phyloP scores from a whole-genome alignment of 2,113 vertebrate genomes.

The Atractosteus spatula region DNA sequence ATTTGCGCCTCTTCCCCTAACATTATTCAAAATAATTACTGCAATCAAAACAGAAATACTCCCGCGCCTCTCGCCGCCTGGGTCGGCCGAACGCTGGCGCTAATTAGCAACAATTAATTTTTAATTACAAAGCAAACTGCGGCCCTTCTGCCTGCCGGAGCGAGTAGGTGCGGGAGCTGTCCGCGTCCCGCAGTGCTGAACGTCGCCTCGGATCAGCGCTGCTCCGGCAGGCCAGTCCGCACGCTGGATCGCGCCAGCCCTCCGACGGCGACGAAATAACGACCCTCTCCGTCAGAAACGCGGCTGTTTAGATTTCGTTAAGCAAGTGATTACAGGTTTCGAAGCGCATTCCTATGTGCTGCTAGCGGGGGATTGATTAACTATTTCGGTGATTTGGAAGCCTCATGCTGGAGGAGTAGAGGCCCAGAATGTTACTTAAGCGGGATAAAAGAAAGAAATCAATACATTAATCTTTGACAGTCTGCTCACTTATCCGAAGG shows the following conservation, averaged over 20 bases:
- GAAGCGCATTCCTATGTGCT: slow-evolving; percentile 18
- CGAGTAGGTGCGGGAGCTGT: slow-evolving; percentile 20
- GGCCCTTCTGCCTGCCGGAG: slow-evolving; percentile 17
- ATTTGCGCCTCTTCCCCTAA: background rate
- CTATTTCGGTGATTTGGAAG: background rate
- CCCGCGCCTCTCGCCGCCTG: background rate
- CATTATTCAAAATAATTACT: background rate
- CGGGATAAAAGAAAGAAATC: slow-evolving; percentile 41
- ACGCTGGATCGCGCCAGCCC: slow-evolving; percentile 15
- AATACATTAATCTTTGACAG: slow-evolving; percentile 59
- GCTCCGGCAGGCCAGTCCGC: slow-evolving; percentile 2
- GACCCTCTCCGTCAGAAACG: background rate
- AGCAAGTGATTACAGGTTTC: slow-evolving; percentile 12
- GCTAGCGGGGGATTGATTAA: background rate
- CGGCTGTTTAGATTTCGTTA: slow-evolving; percentile 8
- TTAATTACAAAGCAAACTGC: slow-evolving; percentile 22
- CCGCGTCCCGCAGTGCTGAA: slow-evolving; percentile 31
- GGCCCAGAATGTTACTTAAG: slow-evolving; percentile 26
- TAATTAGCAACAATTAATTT: slow-evolving; percentile 29
- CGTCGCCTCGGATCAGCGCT: slow-evolving; percentile 1
- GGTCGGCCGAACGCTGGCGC: slow-evolving; percentile 13
- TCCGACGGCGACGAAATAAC: slow-evolving; percentile 10
- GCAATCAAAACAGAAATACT: slow-evolving; percentile 4
- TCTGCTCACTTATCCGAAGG: slow-evolving; percentile 48
- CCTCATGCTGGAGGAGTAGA: background rate